Base-by-base conservation (phyloP, 2,113 vertebrate genomes). In the Plestiodon gilberti region DNA sequence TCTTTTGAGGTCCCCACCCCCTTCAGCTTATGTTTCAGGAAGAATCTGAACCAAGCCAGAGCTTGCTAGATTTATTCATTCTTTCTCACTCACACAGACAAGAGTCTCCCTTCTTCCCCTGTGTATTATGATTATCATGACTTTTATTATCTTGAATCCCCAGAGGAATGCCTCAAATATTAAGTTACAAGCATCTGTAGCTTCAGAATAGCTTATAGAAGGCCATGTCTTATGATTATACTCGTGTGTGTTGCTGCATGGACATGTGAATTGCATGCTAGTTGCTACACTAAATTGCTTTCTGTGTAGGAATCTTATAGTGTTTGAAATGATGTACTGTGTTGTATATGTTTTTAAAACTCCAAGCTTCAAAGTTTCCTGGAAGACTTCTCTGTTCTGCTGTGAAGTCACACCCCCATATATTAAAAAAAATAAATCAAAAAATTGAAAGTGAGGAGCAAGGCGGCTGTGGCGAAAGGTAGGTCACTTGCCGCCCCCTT, bases 1-100 rank as follows among this genome's bases (percentile, higher is more conserved):
- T 86, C 78, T 85, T 78, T 57, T 40, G 78, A 88, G 18, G 33
- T 40, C 38, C 35, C 18, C 57, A 30, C 33, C 81, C 20, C 67
- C 35, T 89, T 40, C 57, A 78, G 64, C 69, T 87, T 87, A 77
- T 77, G 33, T 82, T 87, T 77, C 28, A 71, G 40, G 62, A 75
- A 69, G 0, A 1, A 87, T 64, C 48, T 87, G 78, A 64, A 25
- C 40, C 78, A 57, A 80, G 38, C 14, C 40, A 84, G 85, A 87
- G 62, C 79, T 83, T 75, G 84, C 48, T 88, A 40, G 48, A 85
- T 83, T 79, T 33, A 17, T 35, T 35, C 43, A 48, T 48, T 48
- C 43, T 48, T 8, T 48, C 43, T 48, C 43, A 48, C 43, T 5
- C 43, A 48, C 43, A 48, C n/a, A n/a, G n/a, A n/a, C n/a, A 75